Evolutionary conservation across 2,888 invertebrate species (phyloP), one percentile per base, ranked within the genome.

Genomic region (Tiliacea citrago): DNA sequence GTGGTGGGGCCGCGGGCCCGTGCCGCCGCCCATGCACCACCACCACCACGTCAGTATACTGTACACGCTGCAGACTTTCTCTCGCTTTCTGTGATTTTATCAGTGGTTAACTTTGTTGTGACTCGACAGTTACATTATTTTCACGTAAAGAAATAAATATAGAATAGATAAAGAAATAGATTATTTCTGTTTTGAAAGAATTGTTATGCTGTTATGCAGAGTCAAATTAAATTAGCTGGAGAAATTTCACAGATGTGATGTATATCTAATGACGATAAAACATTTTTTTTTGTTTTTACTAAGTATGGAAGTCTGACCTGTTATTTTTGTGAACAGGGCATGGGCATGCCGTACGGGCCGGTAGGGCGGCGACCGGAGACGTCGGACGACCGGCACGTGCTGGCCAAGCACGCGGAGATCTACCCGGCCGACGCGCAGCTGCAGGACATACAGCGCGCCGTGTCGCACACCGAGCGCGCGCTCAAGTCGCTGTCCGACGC

Each of bases 321-420:
- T 42, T 1, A 5, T 2, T 10, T 1, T 2, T 0, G 13, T 5
- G 45, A 1, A 42, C 75, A 85, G 91, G 90, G 90, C 73, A 90
- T 92, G 93, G 90, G 90, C 72, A 87, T 90, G 93, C 90, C 89
- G 71, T 93, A 91, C 91, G 94, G 93, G 21, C 97, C 97, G 53
- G 96, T 95, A 87, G 97, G 97, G 65, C 97, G 99, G 39, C 97
- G 99, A 68, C 98, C 98, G 0, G 99, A 99, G 94, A 98, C 99
- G n/a, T 98, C 98, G 29, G 99, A 99, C 95, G 99, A 99, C 96
- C 98, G 99, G 16, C 99, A 99, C 96, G 99, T 99, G 75, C 97
- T 99, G 93, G 98, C 98, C 68, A 98, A 98, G 89, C 99, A 99
- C 94, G 98, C 98, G 0, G 98, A 98, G 83, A 99, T 99, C 88